A percentile compares a stretch with the other conserved stretches of the same genome.
These are phyloP conservation scores for Parasteatoda lunata DNA, from an alignment of 2,888 invertebrate genomes.

Conservation along the genomic window DNA sequence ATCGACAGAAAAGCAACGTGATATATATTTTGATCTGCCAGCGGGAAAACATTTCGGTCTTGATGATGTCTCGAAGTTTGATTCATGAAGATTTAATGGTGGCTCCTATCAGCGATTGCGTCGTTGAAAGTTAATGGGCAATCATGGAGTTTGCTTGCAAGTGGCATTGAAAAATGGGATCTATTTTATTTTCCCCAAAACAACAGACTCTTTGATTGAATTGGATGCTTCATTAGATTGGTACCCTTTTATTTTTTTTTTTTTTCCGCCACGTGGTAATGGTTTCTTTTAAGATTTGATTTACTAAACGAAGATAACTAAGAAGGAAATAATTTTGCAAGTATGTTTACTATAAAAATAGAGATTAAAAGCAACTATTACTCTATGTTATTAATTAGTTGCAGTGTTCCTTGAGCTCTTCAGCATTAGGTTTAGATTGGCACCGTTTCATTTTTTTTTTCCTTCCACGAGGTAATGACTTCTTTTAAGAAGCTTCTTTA, in stretches of 20 bases:
- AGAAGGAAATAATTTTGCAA: no score
- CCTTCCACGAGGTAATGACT: no score
- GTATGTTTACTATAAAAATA: no score
- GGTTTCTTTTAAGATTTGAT: no score
- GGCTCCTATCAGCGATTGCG: neutral
- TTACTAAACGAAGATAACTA: no score
- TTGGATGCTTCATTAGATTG: neutral
- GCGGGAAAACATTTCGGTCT: neutral
- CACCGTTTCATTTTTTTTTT: no score
- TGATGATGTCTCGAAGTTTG: neutral
- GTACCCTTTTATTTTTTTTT: neutral
- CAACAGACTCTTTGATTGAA: neutral
- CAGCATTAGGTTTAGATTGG: no score
- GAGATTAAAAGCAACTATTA: no score
- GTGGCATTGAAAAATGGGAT: neutral
- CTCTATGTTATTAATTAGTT: no score
- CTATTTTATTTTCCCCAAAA: neutral
- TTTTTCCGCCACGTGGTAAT: no score
- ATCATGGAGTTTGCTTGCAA: neutral
- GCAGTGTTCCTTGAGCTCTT: no score
- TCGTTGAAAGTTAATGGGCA: neutral
- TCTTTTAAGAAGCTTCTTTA: no score
- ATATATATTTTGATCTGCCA: conserved; percentile 1
- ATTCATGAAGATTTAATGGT: neutral
- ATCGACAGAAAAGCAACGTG: neutral